Evolutionary conservation across 2,797 vertebrate species (phyloP), one percentile per base, ranked within the genome.

Genomic region (Chelon labrosus): DNA sequence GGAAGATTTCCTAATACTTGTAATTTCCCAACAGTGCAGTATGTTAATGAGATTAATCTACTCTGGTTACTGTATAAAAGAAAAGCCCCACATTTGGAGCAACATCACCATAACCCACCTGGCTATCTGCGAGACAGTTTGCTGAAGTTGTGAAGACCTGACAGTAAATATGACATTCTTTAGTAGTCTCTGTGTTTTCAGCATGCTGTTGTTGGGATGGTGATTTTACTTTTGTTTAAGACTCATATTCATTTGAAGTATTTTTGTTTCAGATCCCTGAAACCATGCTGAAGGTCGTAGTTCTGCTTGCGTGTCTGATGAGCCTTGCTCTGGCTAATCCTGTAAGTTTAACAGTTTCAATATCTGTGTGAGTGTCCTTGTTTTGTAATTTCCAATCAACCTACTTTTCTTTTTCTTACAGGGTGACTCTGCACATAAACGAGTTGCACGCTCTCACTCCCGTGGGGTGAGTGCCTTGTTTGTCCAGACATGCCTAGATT

Each of bases 221-320:
- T 41, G 10, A 41, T 41, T 41, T 41, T 17, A 7, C 13, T 44
- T 6, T 5, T 44, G 14, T 17, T 44, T 17, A 1, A 44, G 1
- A 17, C 14, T 14, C 5, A 16, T 6, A 17, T 44, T 44, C 5
- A 44, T 44, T 3, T 44, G 42, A 16, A 5, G 5, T 44, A 5
- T 47, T 47, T 2, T 44, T 44, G 13, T 47, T 25, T 51, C 59
- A 47, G 31, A 57, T 19, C 9, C 12, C 42, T 60, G 56, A n/a
- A 46, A 55, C 55, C 61, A 70, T 77, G 74, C 50, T 77, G 17
- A 77, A 77, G 49, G 19, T 41, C 0, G 13, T 44, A 2, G 9
- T 77, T 53, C 10, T 70, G 10, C 61, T 77, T 16, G 74, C 31
- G 41, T 70, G 61, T 54, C 61, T 77, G 12, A 66, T 77, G 39